These are phyloP conservation scores for Mantis religiosa DNA, from an alignment of 2,888 invertebrate species.

Conservation along the genomic window DNA sequence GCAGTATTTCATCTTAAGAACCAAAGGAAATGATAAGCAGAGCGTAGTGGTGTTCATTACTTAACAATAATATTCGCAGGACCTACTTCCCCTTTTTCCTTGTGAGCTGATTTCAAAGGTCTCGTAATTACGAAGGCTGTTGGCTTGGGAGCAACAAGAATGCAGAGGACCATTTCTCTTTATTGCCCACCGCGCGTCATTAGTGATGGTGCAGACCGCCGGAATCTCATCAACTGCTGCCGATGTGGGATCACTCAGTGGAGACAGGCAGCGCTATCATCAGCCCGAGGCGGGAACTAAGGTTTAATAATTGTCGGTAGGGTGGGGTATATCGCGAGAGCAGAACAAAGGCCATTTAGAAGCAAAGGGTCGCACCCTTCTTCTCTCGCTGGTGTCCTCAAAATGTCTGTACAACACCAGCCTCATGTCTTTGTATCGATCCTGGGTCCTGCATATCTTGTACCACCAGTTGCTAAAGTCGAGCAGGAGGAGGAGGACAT, in stretches of 20 bases:
- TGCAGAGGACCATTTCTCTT: slow-evolving; percentile 11
- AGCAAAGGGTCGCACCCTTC: neutral
- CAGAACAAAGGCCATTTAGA: slow-evolving; percentile 9
- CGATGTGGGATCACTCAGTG: slow-evolving; percentile 12
- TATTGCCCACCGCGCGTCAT: slow-evolving; percentile 23
- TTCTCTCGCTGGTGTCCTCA: neutral
- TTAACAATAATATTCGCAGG: too few species aligned
- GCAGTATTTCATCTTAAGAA: too few species aligned
- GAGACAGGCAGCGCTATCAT: neutral
- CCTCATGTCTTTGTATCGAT: neutral
- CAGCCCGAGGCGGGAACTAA: neutral
- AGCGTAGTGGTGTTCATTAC: too few species aligned
- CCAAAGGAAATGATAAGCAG: too few species aligned
- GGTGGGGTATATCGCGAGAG: neutral
- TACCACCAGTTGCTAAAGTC: neutral
- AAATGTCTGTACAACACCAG: neutral
- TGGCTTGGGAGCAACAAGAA: neutral
- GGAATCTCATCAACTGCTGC: slow-evolving; percentile 26
- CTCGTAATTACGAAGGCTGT: neutral
- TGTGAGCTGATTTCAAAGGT: neutral
- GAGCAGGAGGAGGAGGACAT: neutral
- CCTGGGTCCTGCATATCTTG: neutral
- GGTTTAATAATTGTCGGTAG: slow-evolving; percentile 7
- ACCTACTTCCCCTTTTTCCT: neutral
- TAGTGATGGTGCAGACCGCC: slow-evolving; percentile 19